These are phyloP conservation scores for Erythrocebus patas DNA, from an alignment of 2,113 vertebrate species.

Conservation along the genomic window DNA sequence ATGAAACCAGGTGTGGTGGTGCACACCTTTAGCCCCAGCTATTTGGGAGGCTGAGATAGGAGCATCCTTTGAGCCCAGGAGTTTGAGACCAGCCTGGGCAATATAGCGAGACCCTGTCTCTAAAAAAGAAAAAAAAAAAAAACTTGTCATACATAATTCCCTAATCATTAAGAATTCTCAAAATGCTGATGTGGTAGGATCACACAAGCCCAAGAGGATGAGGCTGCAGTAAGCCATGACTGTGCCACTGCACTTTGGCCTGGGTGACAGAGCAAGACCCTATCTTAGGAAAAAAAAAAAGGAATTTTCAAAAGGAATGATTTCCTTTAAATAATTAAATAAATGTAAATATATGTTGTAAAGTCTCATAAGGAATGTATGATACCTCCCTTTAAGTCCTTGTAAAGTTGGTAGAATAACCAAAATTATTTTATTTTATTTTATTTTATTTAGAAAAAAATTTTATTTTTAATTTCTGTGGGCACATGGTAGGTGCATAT, in stretches of 20 bases:
- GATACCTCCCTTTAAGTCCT: slow-evolving; percentile 79
- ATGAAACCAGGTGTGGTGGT: background rate
- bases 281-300: too few species aligned
- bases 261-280: too few species aligned
- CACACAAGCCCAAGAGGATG: too few species aligned
- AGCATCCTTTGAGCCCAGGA: background rate
- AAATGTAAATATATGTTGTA: background rate
- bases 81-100: background rate
- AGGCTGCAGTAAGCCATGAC: too few species aligned
- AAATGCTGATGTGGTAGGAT: background rate
- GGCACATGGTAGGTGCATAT: too few species aligned
- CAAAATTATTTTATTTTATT: background rate
- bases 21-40: background rate
- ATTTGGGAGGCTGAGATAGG: background rate
- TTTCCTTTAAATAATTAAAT: slow-evolving; percentile 13
- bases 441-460: too few species aligned
- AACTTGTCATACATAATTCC: background rate
- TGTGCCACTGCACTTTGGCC: too few species aligned
- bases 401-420: slow-evolving; percentile 56
- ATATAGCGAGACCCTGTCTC: background rate
- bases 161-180: background rate
- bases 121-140: background rate
- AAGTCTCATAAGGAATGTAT: background rate
- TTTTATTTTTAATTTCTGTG: too few species aligned
- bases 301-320: background rate